phyloP scores from a whole-genome alignment of 64 coral and sea anemone genomes.

The Orbicella faveolata region DNA sequence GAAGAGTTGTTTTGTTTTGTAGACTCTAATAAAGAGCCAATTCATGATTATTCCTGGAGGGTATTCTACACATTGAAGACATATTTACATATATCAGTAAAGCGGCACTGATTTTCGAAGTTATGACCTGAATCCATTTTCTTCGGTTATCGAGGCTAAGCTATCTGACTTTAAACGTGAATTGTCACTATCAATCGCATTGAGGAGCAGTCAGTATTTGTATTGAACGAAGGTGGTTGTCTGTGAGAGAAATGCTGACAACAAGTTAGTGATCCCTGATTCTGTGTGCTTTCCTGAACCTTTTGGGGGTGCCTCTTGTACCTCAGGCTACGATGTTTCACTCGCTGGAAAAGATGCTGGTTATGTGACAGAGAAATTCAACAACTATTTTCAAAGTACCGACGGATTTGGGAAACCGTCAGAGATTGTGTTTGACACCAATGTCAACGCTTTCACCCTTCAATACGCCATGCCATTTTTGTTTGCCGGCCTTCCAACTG shows the following conservation, averaged over 20 bases:
- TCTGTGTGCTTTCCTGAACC: constrained; percentile 65
- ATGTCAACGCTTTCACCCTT: constrained; percentile 37
- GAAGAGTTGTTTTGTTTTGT: too few species aligned
- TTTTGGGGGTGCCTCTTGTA: constrained; percentile 49
- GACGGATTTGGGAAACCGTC: constrained; percentile 12
- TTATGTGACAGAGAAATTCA: constrained; percentile 43
- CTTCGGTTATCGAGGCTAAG: too few species aligned
- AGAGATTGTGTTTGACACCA: constrained; percentile 50
- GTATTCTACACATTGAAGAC: too few species aligned
- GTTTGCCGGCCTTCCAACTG: constrained; percentile 12
- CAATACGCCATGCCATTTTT: constrained; percentile 38
- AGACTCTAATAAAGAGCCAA: too few species aligned
- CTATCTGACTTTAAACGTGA: too few species aligned
- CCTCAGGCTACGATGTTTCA: constrained; percentile 61
- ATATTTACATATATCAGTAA: too few species aligned
- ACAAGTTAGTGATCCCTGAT: background rate
- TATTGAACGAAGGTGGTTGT: background rate
- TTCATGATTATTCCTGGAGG: too few species aligned
- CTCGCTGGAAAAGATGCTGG: constrained; percentile 58
- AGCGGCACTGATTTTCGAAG: too few species aligned
- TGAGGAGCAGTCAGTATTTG: too few species aligned
- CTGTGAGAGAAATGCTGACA: background rate
- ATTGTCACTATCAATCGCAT: too few species aligned
- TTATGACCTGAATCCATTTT: too few species aligned
- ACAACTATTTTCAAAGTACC: constrained; percentile 40